Percentiles rank a stretch among this genome's conserved stretches.
These are phyloP conservation scores for Etheostoma nigrum DNA, from an alignment of 2,797 vertebrate species.

Conservation along the genomic window DNA sequence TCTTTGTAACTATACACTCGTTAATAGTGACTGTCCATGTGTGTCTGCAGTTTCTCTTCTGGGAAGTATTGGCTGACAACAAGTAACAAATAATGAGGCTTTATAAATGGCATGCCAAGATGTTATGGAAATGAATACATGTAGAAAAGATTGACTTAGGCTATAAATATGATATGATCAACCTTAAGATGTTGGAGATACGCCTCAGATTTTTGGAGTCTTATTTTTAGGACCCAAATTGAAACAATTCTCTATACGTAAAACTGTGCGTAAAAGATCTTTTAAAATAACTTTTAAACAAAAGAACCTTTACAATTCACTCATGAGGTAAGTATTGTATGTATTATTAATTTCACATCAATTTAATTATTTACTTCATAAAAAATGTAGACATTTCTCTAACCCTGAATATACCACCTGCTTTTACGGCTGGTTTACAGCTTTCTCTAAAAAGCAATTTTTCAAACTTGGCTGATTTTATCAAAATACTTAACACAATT, in stretches of 20 bases:
- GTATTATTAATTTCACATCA: not conserved
- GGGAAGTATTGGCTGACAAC: not conserved
- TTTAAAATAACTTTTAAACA: not conserved
- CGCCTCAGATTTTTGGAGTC: not conserved
- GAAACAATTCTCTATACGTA: not conserved
- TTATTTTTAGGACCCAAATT: not conserved
- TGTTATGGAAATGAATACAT: not conserved
- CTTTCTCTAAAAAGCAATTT: too few relatives aligned
- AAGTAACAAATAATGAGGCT: not conserved
- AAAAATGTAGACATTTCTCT: not conserved
- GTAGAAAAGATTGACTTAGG: not conserved
- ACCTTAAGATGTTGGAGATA: not conserved
- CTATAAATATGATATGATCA: not conserved
- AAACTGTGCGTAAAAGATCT: not conserved
- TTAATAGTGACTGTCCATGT: not conserved
- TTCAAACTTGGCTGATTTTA: too few relatives aligned
- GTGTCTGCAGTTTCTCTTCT: not conserved
- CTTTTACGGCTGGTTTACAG: not conserved
- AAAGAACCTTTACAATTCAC: not conserved
- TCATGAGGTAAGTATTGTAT: not conserved
- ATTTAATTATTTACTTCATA: not conserved
- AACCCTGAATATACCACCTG: not conserved
- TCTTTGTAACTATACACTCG: not conserved
- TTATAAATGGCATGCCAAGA: not conserved
- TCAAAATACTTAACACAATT: too few relatives aligned